A percentile compares a stretch with the other conserved stretches of the same genome.
Evolutionary conservation across 1,140 invertebrate species (phyloP).

Genomic region (Charaxes varanes): DNA sequence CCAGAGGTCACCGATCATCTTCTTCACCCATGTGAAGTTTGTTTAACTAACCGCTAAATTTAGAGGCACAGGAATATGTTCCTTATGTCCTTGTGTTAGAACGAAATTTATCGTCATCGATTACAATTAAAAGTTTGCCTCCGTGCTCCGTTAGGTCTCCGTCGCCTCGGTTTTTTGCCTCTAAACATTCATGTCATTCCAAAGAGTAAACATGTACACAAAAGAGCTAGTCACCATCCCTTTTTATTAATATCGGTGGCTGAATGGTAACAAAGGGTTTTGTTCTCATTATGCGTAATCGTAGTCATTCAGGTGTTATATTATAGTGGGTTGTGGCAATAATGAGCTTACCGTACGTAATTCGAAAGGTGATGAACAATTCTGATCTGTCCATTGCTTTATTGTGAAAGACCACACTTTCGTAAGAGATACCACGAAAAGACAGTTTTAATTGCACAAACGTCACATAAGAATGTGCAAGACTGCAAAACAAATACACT

Average conservation of each 20-base stretch:
- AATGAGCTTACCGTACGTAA: slow-evolving; percentile 37
- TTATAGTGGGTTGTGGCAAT: slow-evolving; percentile 40
- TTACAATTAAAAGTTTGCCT: slow-evolving; percentile 18
- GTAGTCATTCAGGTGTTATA: slow-evolving; percentile 65
- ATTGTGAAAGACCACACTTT: too few species aligned
- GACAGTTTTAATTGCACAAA: slow-evolving; percentile 2
- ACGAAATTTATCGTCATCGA: slow-evolving; percentile 22
- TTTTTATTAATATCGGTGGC: slow-evolving; percentile 65
- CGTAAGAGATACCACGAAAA: neutral
- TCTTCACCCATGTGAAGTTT: slow-evolving; percentile 24
- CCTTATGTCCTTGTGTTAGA: slow-evolving; percentile 20
- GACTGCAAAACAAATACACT: too few species aligned
- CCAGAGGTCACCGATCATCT: slow-evolving; percentile 57
- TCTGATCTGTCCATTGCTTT: neutral
- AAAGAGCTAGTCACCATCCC: slow-evolving; percentile 51
- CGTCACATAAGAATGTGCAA: too few species aligned
- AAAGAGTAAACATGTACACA: slow-evolving; percentile 55
- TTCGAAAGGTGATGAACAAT: slow-evolving; percentile 10
- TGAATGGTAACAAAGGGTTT: slow-evolving; percentile 62
- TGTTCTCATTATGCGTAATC: slow-evolving; percentile 62
- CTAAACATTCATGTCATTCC: slow-evolving; percentile 62
- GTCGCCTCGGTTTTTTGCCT: slow-evolving; percentile 40
- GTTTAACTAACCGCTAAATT: slow-evolving; percentile 16
- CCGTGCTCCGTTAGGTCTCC: slow-evolving; percentile 27
- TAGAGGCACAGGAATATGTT: slow-evolving; percentile 18